These are phyloP conservation scores for Heliangelus exortis DNA, from an alignment of 2,797 vertebrate species.

Conservation along the genomic window DNA sequence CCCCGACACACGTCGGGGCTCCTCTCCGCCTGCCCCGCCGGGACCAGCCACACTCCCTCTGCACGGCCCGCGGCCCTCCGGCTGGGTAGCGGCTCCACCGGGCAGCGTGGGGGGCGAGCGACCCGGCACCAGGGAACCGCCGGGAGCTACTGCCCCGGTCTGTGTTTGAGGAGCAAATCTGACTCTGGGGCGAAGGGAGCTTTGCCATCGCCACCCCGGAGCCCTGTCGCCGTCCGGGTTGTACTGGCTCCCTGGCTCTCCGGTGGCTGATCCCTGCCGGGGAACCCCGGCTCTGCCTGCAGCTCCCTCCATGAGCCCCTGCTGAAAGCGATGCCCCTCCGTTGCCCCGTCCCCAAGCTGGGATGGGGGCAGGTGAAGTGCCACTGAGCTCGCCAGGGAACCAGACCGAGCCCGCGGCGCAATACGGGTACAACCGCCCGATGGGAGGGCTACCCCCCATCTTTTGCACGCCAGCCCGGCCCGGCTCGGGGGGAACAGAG, in stretches of 20 bases:
- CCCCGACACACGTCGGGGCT: conserved; percentile 1
- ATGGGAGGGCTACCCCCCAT: background rate
- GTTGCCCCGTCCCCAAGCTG: background rate
- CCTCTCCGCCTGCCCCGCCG: background rate
- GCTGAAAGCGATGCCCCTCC: background rate
- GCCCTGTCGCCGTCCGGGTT: background rate
- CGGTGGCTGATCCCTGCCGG: background rate
- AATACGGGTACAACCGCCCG: background rate
- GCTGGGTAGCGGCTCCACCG: background rate
- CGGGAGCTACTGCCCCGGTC: background rate
- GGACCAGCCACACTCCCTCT: background rate
- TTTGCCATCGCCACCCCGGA: background rate
- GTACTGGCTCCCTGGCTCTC: background rate
- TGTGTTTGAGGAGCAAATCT: background rate
- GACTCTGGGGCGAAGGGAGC: background rate
- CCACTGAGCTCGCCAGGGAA: background rate
- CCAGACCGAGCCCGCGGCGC: background rate
- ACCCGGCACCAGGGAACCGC: background rate
- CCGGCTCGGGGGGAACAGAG: background rate
- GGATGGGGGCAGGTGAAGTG: background rate
- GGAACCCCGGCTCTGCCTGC: background rate
- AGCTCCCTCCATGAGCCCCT: background rate
- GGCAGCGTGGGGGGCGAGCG: background rate
- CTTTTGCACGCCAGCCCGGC: background rate
- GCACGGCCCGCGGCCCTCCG: too few relatives aligned